Evolutionary conservation across 2,797 vertebrate genomes (phyloP), one percentile per base, ranked within the genome.

Genomic region (Lepidocolaptes lacrymiger): DNA sequence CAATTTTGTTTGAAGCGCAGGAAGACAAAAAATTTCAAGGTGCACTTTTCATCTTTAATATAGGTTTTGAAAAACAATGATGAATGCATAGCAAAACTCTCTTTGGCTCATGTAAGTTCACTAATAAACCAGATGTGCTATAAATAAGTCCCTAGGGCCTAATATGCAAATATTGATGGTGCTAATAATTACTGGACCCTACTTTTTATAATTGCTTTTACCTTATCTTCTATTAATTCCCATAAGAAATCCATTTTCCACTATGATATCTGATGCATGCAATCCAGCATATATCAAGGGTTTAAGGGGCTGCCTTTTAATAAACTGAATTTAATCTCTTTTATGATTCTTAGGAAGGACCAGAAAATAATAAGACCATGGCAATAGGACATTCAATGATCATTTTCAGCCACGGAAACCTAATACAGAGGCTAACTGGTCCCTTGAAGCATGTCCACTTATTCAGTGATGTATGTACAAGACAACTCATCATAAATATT

Each of bases 301-400:
- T 96, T 97, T 97, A 97, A 97, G 97, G 91, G 83, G 48, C 89
- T 96, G 67, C 75, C 80, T 96, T 95, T 97, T 87, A 91, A 97
- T 97, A 97, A 97, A 97, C 96, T 97, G 92, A 96, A 97, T 98
- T 96, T 96, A 98, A 98, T 98, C 51, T 96, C 76, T 93, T 88
- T 96, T 97, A 97, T 91, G 97, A 97, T 96, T 94, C 95, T 97
- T 96, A 54, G 78, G 81, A 97, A 89, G 76, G 61, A 74, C 59
- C 78, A 95, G 75, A 86, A 92, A 85, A 96, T 97, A 96, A 95
- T 96, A 96, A 87, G 75, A 93, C 55, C 41, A 46, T 55, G 58
- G 67, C 72, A 95, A 96, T 18, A 94, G 95, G 97, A 91, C 39
- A 81, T 84, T 90, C 82, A 68, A 49, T 85, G 89, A 93, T 91